phyloP scores from a whole-genome alignment of 2,888 invertebrate species.

The Polydesmus complanatus region DNA sequence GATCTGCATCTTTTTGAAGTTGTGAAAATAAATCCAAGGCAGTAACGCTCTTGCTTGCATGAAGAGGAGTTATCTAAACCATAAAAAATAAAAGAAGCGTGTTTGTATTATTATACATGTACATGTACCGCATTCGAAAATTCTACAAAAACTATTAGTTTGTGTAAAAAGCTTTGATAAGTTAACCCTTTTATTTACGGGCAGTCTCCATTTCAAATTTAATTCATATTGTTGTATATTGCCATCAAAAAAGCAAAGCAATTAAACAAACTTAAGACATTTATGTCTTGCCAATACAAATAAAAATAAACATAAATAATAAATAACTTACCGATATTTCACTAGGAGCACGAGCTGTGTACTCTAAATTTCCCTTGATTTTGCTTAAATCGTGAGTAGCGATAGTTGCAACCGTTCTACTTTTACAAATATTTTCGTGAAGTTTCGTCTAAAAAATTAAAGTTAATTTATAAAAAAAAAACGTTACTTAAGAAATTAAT shows the following conservation, averaged over 20 bases:
- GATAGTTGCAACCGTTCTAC: slow-evolving; percentile 60
- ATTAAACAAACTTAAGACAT: neutral
- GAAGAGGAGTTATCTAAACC: slow-evolving; percentile 42
- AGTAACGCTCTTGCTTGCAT: slow-evolving; percentile 43
- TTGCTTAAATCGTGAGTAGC: slow-evolving; percentile 66
- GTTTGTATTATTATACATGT: too few species aligned
- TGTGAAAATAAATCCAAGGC: slow-evolving; percentile 53
- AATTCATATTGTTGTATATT: neutral
- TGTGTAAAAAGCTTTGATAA: neutral
- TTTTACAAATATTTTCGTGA: slow-evolving; percentile 60
- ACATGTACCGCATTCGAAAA: too few species aligned
- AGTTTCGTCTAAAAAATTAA: slow-evolving; percentile 44
- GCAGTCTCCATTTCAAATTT: neutral
- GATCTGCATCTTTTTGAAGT: slow-evolving; percentile 60
- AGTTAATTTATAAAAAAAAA: neutral
- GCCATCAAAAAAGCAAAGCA: too few species aligned
- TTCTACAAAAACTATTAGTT: too few species aligned
- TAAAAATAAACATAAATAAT: neutral
- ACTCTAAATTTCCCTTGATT: slow-evolving; percentile 44
- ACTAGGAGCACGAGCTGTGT: slow-evolving; percentile 51
- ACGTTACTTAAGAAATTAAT: neutral
- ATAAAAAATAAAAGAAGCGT: neutral
- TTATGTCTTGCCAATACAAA: neutral
- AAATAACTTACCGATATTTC: slow-evolving; percentile 43
- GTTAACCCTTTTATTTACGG: neutral